phyloP scores from a whole-genome alignment of 1,140 invertebrate genomes.

The Pogonognathellus flavescens region DNA sequence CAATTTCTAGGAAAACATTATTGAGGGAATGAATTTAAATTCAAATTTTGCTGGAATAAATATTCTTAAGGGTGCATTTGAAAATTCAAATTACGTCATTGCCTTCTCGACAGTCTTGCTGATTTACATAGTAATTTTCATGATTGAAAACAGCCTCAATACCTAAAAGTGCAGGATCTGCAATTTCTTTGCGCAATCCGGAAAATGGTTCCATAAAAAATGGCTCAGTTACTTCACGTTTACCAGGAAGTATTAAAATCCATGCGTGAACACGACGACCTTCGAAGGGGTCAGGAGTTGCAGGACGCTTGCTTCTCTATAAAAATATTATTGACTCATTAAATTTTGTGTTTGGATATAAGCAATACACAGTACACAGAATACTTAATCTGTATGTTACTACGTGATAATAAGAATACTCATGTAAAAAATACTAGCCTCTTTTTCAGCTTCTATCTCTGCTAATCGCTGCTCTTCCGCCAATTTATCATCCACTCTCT shows the following conservation, averaged over 20 bases:
- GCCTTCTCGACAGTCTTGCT: conserved; percentile 74
- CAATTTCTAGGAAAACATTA: conserved; percentile 7
- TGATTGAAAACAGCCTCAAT: conserved; percentile 90
- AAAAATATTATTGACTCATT: neutral
- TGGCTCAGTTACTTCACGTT: conserved; percentile 75
- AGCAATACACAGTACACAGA: too few species aligned
- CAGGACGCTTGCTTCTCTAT: conserved; percentile 49
- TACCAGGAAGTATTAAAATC: conserved; percentile 80
- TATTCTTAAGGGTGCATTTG: neutral
- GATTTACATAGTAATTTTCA: conserved; percentile 87
- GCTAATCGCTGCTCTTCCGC: conserved; percentile 68
- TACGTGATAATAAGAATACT: neutral
- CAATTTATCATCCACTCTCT: conserved; percentile 67
- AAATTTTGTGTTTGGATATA: neutral
- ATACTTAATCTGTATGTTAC: too few species aligned
- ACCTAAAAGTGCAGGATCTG: conserved; percentile 78
- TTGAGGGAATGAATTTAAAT: too few species aligned
- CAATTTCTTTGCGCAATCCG: conserved; percentile 75
- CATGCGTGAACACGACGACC: conserved; percentile 87
- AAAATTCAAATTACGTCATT: neutral
- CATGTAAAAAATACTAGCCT: conserved; percentile 23
- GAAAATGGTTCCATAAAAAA: conserved; percentile 89
- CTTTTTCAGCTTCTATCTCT: conserved; percentile 67
- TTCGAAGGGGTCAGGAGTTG: conserved; percentile 74
- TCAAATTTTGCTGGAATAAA: neutral